Evolutionary conservation across 2,888 invertebrate genomes (phyloP).

Genomic region (Aphelenchoides bicaudatus): DNA sequence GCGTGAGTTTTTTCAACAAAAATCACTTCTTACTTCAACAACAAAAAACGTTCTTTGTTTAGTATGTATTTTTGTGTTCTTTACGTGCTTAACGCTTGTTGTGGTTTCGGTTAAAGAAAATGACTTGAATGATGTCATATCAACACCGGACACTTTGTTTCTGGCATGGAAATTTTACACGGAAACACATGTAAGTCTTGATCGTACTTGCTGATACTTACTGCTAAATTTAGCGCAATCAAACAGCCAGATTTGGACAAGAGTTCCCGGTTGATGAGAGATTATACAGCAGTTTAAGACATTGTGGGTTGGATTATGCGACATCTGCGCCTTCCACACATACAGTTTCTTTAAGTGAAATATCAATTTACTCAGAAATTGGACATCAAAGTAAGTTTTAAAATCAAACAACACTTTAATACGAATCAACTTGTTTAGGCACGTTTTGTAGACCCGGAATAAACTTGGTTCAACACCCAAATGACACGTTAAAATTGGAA

Average conservation of each 20-base stretch:
- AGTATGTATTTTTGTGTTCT: too few species aligned
- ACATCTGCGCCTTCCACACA: background rate
- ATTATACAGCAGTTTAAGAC: conserved; percentile 21
- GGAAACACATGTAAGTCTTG: too few species aligned
- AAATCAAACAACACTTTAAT: conserved; percentile 24
- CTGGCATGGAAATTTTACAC: background rate
- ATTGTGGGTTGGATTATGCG: conserved; percentile 23
- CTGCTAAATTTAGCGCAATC: conserved; percentile 13
- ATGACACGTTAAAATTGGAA: conserved; percentile 14
- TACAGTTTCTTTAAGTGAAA: background rate
- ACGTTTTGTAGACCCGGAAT: conserved; percentile 29
- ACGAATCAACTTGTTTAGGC: conserved; percentile 29
- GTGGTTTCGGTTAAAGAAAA: too few species aligned
- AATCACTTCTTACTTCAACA: too few species aligned
- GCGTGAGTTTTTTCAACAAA: too few species aligned
- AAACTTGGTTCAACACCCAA: conserved; percentile 1
- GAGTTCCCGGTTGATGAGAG: conserved; percentile 36
- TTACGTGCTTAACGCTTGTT: too few species aligned
- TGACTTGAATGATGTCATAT: background rate
- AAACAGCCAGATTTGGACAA: conserved; percentile 20
- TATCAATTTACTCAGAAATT: conserved; percentile 31
- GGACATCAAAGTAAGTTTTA: conserved; percentile 31
- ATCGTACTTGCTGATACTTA: too few species aligned
- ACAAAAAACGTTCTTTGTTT: too few species aligned
- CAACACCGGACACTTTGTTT: background rate